A percentile compares a stretch with the other conserved stretches of the same genome.
phyloP scores from a whole-genome alignment of 2,888 invertebrate genomes.

The Caradrina clavipalpis region DNA sequence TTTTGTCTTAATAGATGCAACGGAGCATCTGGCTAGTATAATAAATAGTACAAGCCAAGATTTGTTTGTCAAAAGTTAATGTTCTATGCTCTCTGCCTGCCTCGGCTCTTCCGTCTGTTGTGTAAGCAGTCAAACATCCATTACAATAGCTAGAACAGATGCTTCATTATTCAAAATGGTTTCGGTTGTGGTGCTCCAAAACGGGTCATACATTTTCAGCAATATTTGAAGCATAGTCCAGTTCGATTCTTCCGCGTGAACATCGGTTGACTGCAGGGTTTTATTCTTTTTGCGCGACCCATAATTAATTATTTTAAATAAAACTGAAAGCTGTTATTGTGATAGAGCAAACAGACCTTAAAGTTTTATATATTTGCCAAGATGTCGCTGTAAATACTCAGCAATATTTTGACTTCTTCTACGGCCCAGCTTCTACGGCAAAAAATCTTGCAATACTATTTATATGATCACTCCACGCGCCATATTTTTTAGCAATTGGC shows the following conservation, averaged over 20 bases:
- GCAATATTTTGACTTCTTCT: too few relatives aligned
- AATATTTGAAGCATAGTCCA: not conserved
- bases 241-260: too few relatives aligned
- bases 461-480: not conserved
- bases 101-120: conserved; percentile 22
- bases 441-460: too few relatives aligned
- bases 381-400: too few relatives aligned
- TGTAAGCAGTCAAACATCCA: conserved; percentile 6
- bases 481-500: too few relatives aligned
- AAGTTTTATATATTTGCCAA: too few relatives aligned
- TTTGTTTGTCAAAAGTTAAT: conserved; percentile 41
- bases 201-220: not conserved
- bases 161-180: not conserved
- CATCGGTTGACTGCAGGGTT: too few relatives aligned
- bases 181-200: not conserved
- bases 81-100: conserved; percentile 10
- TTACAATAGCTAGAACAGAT: not conserved
- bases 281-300: too few relatives aligned
- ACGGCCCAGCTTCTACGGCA: too few relatives aligned
- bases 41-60: conserved; percentile 35
- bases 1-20: conserved; percentile 42
- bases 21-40: conserved; percentile 40
- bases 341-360: too few relatives aligned
- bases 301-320: too few relatives aligned
- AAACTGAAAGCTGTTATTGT: too few relatives aligned